These are phyloP conservation scores for Muschampia plurimacula DNA, from an alignment of 2,888 invertebrate species.

Conservation along the genomic window DNA sequence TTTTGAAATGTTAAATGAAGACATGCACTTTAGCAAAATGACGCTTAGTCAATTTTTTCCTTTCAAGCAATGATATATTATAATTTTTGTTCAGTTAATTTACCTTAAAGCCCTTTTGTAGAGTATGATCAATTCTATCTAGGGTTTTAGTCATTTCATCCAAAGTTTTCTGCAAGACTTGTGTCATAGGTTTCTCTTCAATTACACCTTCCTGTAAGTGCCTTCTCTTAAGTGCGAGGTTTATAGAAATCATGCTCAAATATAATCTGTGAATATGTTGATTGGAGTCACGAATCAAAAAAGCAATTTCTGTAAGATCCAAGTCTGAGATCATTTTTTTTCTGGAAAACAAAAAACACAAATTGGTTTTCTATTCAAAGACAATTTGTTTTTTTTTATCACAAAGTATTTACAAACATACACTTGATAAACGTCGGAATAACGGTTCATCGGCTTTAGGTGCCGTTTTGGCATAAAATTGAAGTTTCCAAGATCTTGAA, in stretches of 20 bases:
- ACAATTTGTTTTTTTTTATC: no score
- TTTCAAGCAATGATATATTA: no score
- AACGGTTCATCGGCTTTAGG: no score
- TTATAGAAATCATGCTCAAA: constrained; percentile 72
- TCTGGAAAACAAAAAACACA: constrained; percentile 3
- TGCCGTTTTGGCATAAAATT: not conserved
- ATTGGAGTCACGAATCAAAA: constrained; percentile 72
- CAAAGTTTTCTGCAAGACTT: constrained; percentile 68
- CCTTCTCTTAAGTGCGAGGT: constrained; percentile 68
- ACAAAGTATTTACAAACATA: no score
- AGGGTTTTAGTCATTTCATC: constrained; percentile 69
- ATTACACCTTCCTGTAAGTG: constrained; percentile 64
- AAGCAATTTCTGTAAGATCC: constrained; percentile 66
- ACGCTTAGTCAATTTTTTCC: no score
- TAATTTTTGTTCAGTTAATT: constrained; percentile 20
- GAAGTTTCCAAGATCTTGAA: not conserved
- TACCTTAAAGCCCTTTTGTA: constrained; percentile 74
- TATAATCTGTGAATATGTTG: constrained; percentile 75
- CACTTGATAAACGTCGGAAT: no score
- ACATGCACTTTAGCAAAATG: no score
- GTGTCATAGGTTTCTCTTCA: constrained; percentile 76
- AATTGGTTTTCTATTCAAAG: no score
- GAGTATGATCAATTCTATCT: constrained; percentile 72
- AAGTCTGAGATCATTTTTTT: constrained; percentile 48
- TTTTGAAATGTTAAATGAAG: no score